Evolutionary conservation across 2,888 invertebrate species (phyloP).

Genomic region (Miltochrista miniata): DNA sequence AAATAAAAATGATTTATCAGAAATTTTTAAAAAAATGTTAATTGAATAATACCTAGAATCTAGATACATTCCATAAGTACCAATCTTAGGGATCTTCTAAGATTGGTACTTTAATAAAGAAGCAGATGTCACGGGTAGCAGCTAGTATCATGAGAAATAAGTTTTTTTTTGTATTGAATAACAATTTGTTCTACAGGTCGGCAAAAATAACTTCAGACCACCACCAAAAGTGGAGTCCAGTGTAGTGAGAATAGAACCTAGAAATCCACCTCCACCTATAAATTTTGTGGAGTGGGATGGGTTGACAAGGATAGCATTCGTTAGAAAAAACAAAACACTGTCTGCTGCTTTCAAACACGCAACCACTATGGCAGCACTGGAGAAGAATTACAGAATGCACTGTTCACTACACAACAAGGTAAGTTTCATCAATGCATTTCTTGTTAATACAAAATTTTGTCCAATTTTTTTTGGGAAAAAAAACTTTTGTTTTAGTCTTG

Average conservation of each 20-base stretch:
- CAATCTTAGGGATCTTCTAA: too few relatives aligned
- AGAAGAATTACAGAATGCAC: conserved; percentile 95
- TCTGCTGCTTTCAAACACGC: conserved; percentile 94
- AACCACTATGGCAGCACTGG: conserved; percentile 91
- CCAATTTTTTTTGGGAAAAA: neutral
- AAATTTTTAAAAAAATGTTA: too few relatives aligned
- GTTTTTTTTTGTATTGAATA: too few relatives aligned
- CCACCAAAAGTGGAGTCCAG: conserved; percentile 99
- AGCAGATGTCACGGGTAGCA: too few relatives aligned
- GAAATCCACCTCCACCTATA: conserved; percentile 98
- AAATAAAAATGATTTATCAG: too few relatives aligned
- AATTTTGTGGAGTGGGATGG: conserved; percentile 99
- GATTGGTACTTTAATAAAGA: too few relatives aligned
- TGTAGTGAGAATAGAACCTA: conserved; percentile 98
- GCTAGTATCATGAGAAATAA: too few relatives aligned
- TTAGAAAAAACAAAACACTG: conserved; percentile 98
- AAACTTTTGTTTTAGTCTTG: too few relatives aligned
- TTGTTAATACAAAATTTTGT: neutral
- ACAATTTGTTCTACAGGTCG: conserved; percentile 85
- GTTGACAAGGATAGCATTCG: conserved; percentile 96
- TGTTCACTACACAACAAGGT: conserved; percentile 93
- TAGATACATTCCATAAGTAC: too few relatives aligned
- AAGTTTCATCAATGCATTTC: conserved; percentile 4
- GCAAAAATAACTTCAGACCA: conserved; percentile 98
- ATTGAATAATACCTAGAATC: too few relatives aligned